Conservation (phyloP, 2,888 invertebrate species). For the Scaeva pyrastri region DNA sequence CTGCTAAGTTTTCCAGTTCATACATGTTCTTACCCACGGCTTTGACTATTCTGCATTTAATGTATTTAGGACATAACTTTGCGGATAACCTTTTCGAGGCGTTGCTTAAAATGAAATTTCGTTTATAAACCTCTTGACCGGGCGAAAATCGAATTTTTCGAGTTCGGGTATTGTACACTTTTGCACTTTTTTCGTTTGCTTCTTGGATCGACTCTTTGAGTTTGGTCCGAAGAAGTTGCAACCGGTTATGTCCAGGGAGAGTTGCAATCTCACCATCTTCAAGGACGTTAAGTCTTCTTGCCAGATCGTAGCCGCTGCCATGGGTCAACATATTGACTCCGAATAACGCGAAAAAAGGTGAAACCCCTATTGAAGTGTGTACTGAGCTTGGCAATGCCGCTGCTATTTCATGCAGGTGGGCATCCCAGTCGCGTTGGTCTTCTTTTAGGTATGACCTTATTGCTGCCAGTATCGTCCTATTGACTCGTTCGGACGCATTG, state of each 20-base stretch:
- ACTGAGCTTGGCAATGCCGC: background rate
- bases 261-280: too few relatives aligned
- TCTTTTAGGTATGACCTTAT: background rate
- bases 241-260: background rate
- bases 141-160: background rate
- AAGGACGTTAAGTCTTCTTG: too few relatives aligned
- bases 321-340: too few relatives aligned
- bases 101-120: background rate
- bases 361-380: background rate
- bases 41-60: background rate
- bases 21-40: background rate
- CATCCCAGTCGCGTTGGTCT: background rate
- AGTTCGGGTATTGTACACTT: background rate
- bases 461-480: background rate
- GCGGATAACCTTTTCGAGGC: background rate
- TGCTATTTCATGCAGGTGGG: background rate
- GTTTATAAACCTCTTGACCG: background rate
- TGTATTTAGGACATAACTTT: background rate
- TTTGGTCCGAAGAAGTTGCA: background rate
- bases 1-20: background rate
- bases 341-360: background rate
- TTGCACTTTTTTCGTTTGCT: background rate
- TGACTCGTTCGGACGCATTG: background rate
- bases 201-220: background rate
- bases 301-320: too few relatives aligned